Conservation (phyloP, 2,888 invertebrate genomes). For the Suillia variegata region DNA sequence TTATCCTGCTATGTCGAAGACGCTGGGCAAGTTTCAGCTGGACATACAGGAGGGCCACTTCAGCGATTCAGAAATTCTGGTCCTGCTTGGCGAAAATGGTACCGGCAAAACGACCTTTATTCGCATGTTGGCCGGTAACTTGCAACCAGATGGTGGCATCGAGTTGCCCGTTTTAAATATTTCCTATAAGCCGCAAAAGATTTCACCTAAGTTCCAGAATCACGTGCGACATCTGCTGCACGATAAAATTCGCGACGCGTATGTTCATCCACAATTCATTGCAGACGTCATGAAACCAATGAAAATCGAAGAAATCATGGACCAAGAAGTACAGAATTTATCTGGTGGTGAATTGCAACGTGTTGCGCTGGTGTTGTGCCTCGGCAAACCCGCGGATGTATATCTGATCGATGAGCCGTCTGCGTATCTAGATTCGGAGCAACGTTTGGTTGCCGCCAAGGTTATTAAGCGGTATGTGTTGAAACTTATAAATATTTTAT, state of each 20-base stretch:
- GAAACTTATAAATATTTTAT: background rate
- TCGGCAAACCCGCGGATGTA: constrained; percentile 98
- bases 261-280: constrained; percentile 96
- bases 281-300: constrained; percentile 99
- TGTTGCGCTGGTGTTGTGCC: constrained; percentile 92
- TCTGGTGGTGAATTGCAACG: constrained; percentile 99
- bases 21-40: constrained; percentile 75
- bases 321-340: constrained; percentile 96
- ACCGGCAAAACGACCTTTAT: constrained; percentile 99
- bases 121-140: constrained; percentile 94
- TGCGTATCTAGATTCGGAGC: constrained; percentile 98
- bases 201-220: constrained; percentile 95
- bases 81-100: constrained; percentile 95
- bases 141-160: constrained; percentile 81
- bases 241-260: constrained; percentile 97
- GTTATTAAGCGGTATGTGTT: constrained; percentile 88
- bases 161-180: constrained; percentile 85
- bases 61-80: constrained; percentile 98
- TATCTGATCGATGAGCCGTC: constrained; percentile 99
- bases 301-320: constrained; percentile 95
- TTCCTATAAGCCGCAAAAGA: constrained; percentile 99
- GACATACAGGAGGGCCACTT: constrained; percentile 89
- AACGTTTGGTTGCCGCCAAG: constrained; percentile 99
- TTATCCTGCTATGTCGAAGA: constrained; percentile 91
- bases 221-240: constrained; percentile 90